A percentile compares a stretch with the other conserved stretches of the same genome.
phyloP scores from a whole-genome alignment of 1,140 invertebrate species.

The Metaphire vulgaris region DNA sequence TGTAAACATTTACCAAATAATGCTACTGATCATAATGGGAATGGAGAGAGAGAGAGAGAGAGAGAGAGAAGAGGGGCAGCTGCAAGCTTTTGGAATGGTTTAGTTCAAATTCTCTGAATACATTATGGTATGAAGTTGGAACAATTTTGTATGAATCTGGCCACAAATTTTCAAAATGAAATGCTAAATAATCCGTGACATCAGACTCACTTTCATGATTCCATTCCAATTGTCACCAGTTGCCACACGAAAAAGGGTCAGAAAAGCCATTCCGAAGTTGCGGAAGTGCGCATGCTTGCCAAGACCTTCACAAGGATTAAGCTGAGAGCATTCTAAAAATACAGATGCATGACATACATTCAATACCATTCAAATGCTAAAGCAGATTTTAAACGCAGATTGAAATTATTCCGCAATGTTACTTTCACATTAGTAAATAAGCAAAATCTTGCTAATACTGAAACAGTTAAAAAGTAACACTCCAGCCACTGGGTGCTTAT shows the following conservation, averaged over 20 bases:
- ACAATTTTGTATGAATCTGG: neutral
- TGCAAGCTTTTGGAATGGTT: neutral
- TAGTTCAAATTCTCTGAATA: neutral
- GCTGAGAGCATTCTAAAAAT: slow-evolving; percentile 78
- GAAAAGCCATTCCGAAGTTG: slow-evolving; percentile 99
- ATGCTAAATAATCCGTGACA: neutral
- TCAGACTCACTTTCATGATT: slow-evolving; percentile 82
- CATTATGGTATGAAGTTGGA: neutral
- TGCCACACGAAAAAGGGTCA: slow-evolving; percentile 97
- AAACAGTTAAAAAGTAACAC: no score
- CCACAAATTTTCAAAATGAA: neutral
- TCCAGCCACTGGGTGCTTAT: no score
- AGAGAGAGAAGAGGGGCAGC: no score
- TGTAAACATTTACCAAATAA: no score
- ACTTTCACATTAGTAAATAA: neutral
- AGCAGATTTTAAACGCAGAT: neutral
- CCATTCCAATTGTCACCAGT: slow-evolving; percentile 99
- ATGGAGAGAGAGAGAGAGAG: no score
- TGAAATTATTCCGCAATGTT: neutral
- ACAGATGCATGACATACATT: neutral
- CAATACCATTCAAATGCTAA: neutral
- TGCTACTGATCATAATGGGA: no score
- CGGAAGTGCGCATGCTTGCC: slow-evolving; percentile 98
- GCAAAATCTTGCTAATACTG: no score
- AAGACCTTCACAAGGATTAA: slow-evolving; percentile 94